Evolutionary conservation across 2,113 vertebrate species (phyloP), one percentile per base, ranked within the genome.

Genomic region (Pao palembangensis): DNA sequence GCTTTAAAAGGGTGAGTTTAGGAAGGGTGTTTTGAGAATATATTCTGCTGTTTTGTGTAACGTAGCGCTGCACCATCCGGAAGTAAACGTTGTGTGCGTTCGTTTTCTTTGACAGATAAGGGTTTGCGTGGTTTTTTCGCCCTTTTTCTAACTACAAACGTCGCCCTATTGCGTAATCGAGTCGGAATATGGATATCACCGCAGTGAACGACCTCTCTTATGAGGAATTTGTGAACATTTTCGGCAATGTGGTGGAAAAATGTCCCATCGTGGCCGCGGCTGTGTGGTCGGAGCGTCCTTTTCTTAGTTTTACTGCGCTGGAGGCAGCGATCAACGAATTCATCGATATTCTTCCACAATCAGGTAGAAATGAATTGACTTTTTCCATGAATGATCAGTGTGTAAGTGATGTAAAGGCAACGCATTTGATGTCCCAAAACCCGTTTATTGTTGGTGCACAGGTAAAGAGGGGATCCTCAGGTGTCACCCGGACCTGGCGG

Each of bases 381-480:
- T 14, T 3, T 4, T 17, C 15, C 52, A 38, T 11, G 34, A 12
- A 31, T 31, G 3, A 7, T 8, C 8, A 5, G 21, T 23, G 34
- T 12, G 34, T 38, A 12, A 10, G 11, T 8, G n/a, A 38, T 28
- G 25, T 28, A 28, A 28, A 28, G 2, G 2, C 34, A 38, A 2
- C 11, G 34, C 34, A 38, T 4, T 38, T 5, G 31, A 34, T 8
- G 8, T 10, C 31, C 2, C 31, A 34, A 34, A 34, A 34, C 1
- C 31, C 31, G 6, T 34, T 34, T 34, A 8, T 34, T 50, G 5
- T 59, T 47, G 62, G 18, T 69, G 4, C 83, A 38, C 34, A 94
- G 93, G 93, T 62, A 92, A 93, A 64, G 92, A 92, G 67, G 93
- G 93, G 2, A 80, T 93, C 63, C 86, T 93, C 59, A 88, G 93